Conservation (phyloP, 2,888 invertebrate genomes). For the Phymatocera aterrima region DNA sequence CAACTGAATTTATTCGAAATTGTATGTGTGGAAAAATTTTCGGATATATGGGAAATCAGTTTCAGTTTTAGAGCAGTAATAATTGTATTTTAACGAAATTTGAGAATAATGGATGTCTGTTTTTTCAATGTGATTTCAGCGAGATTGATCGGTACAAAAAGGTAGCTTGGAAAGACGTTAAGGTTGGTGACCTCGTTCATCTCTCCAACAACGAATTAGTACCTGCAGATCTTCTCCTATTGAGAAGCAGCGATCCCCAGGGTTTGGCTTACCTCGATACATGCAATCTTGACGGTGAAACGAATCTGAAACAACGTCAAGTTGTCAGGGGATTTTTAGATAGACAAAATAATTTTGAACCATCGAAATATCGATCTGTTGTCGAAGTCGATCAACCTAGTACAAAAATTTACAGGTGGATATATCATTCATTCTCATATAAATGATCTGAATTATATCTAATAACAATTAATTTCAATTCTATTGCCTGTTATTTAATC, state of each 20-base stretch:
- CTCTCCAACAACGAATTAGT: constrained; percentile 97
- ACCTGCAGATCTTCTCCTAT: constrained; percentile 94
- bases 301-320: constrained; percentile 94
- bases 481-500: too few relatives aligned
- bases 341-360: constrained; percentile 85
- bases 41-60: too few relatives aligned
- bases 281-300: constrained; percentile 97
- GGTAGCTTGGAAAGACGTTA: constrained; percentile 92
- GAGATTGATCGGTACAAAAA: constrained; percentile 89
- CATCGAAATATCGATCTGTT: constrained; percentile 87
- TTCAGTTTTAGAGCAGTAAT: too few relatives aligned
- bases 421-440: neutral
- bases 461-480: too few relatives aligned
- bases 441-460: too few relatives aligned
- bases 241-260: constrained; percentile 91
- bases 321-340: constrained; percentile 87
- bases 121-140: constrained; percentile 75
- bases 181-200: constrained; percentile 96
- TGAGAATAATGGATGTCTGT: constrained; percentile 44
- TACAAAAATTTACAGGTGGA: constrained; percentile 91
- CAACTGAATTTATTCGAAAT: too few relatives aligned
- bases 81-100: too few relatives aligned
- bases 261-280: constrained; percentile 97
- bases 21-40: too few relatives aligned
- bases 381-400: constrained; percentile 97